Evolutionary conservation across 2,888 invertebrate species (phyloP), one percentile per base, ranked within the genome.

Genomic region (Masnerella sp.): DNA sequence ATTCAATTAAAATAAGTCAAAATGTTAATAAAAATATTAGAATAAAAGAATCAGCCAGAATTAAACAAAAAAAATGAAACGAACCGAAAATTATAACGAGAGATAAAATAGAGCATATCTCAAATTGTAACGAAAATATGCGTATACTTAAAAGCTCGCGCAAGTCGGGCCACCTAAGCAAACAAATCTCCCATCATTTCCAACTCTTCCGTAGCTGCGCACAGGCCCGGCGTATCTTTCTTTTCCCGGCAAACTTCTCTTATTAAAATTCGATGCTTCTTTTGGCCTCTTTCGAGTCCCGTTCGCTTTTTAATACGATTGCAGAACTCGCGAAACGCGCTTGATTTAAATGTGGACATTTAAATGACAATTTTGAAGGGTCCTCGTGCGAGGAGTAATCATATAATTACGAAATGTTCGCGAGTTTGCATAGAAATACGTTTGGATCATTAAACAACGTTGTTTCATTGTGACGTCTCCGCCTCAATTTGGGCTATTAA

Each of bases 191-290:
- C 52, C 45, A 28, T 45, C 45, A 28, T 45, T 28, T 25, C 14
- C 45, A 36, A 51, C 47, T 47, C 30, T 47, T 17, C 32, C 32
- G 3, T 14, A 18, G 51, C 12, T 18, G 7, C 49, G 28, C 9
- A 5, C 38, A n/a, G 52, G 5, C 15, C 17, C 38, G n/a, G 8
- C 36, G 20, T 5, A 25, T 38, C 22, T 38, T 52, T 38, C 34
- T 36, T 51, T 36, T 28, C 15, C 15, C 7, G 20, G 25, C 14
- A 52, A 52, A 52, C 20, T 52, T 52, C 15, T 38, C 52, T 52
- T 28, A 38, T 52, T 52, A 52, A 52, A 52, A 52, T 54, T 54
- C 30, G 54, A 54, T 18, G 40, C 17, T 54, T 30, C 54, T 30
- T 40, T 40, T 40, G 30, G 8, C 12, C 38, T 25, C 36, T 36